phyloP scores from a whole-genome alignment of 2,888 invertebrate species.

The Andrena dorsata region DNA sequence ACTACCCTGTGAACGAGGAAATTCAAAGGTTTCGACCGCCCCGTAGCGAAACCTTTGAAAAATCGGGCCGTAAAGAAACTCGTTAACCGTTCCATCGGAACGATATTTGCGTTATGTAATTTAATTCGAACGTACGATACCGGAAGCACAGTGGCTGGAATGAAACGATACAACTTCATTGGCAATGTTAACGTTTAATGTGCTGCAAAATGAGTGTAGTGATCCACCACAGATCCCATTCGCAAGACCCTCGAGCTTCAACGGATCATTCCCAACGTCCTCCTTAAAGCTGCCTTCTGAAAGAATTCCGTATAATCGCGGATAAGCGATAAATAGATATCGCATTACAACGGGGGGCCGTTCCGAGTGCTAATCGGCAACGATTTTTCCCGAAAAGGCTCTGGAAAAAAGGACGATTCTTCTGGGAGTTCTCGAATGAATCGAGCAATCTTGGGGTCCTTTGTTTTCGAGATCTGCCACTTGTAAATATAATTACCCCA shows the following conservation, averaged over 20 bases:
- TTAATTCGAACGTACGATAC: slow-evolving; percentile 11
- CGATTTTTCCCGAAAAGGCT: slow-evolving; percentile 48
- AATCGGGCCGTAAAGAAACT: slow-evolving; percentile 51
- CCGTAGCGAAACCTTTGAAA: slow-evolving; percentile 72
- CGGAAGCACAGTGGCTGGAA: neutral
- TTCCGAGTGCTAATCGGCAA: slow-evolving; percentile 47
- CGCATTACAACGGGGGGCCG: slow-evolving; percentile 34
- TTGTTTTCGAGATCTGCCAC: slow-evolving; percentile 84
- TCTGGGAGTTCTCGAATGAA: slow-evolving; percentile 79
- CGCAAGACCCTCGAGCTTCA: neutral
- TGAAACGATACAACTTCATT: neutral
- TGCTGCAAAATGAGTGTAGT: neutral
- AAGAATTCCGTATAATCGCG: neutral
- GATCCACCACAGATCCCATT: neutral
- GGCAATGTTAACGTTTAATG: neutral
- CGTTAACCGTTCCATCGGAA: slow-evolving; percentile 42
- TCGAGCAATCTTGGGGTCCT: slow-evolving; percentile 83
- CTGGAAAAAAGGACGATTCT: slow-evolving; percentile 56
- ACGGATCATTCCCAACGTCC: slow-evolving; percentile 13
- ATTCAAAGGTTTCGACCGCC: slow-evolving; percentile 67
- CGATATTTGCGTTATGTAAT: slow-evolving; percentile 10
- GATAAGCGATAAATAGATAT: slow-evolving; percentile 30
- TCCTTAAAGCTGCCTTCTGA: neutral
- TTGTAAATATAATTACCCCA: slow-evolving; percentile 84
- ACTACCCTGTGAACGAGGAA: slow-evolving; percentile 33